phyloP scores from a whole-genome alignment of 2,113 vertebrate genomes.

The Phyllopteryx taeniolatus region DNA sequence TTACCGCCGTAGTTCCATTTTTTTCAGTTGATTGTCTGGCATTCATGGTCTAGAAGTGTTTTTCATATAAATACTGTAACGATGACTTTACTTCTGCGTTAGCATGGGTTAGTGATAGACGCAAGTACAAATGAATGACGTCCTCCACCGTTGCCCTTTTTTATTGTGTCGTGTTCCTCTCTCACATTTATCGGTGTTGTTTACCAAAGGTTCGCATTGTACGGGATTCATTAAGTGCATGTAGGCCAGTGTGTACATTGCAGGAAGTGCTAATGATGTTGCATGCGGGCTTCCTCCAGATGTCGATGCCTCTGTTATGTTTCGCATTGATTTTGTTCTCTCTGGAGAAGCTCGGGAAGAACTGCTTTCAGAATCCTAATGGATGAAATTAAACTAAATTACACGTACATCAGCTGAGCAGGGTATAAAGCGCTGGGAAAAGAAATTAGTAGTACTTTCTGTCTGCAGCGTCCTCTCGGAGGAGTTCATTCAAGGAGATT shows the following conservation, averaged over 20 bases:
- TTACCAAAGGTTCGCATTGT: neutral
- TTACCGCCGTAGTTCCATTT: no score
- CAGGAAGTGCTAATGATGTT: neutral
- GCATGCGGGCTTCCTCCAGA: neutral
- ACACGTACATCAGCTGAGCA: neutral
- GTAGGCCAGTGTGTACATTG: neutral
- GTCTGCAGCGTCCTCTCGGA: neutral
- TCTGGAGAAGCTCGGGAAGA: neutral
- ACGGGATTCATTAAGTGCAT: neutral
- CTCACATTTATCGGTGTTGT: neutral
- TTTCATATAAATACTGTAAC: no score
- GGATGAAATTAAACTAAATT: constrained; percentile 21
- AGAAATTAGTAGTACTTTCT: neutral
- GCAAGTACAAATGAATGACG: neutral
- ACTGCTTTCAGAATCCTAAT: constrained; percentile 4
- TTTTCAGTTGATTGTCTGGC: no score
- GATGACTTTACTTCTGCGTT: no score
- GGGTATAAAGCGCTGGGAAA: constrained; percentile 7
- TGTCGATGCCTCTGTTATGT: neutral
- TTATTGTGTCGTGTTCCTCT: neutral
- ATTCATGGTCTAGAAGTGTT: no score
- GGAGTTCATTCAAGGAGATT: constrained; percentile 11
- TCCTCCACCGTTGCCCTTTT: neutral
- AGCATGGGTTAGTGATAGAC: no score
- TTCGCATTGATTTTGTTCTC: neutral